Base-by-base conservation (phyloP, 1,140 invertebrate species). In the Macrobrachium nipponense region DNA sequence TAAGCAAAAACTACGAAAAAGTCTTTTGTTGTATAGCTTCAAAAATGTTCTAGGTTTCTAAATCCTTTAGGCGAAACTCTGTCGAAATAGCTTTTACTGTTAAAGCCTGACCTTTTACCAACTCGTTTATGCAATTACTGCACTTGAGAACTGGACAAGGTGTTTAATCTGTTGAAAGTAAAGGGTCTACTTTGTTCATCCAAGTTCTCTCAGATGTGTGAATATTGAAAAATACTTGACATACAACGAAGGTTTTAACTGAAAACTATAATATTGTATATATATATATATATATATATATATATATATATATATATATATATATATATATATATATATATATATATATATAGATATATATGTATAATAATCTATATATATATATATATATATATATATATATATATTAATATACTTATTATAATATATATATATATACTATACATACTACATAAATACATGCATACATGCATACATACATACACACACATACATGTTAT, bases 301-400 rank as follows among this genome's bases (percentile, higher is more conserved):
- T 68, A 68, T 68, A 18, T 68, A 68, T 68, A 68, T 68, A 68
- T 68, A 68, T 68, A 70, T 70, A 70, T 70, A 70, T 70, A 70
- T 70, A 27, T 27, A 70, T 70, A 70, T 70, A 70, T 70, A 70
- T 70, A 70, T 27, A 70, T 70, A 70, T 70, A 20, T 23, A 70
- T 70, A 70, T 27, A 70, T 70, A 70, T 70, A 70, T 70, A 27
- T 70, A 70, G 3, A 4, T 70, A 70, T 70, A 23, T 70, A 27
- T 70, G 27, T 70, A 27, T 27, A 70, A 15, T 18, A 7, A 70
- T 27, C 7, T 27, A 23, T 70, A 70, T 70, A 70, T 70, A 70
- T 70, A 70, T 23, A 70, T 70, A 70, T 27, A 70, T 7, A 70
- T 70, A 23, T 23, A 70, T 70, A 70, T 27, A 8, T 70, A 70